Evolutionary conservation across 2,888 invertebrate species (phyloP).

Genomic region (Zootermopsis nevadensis): DNA sequence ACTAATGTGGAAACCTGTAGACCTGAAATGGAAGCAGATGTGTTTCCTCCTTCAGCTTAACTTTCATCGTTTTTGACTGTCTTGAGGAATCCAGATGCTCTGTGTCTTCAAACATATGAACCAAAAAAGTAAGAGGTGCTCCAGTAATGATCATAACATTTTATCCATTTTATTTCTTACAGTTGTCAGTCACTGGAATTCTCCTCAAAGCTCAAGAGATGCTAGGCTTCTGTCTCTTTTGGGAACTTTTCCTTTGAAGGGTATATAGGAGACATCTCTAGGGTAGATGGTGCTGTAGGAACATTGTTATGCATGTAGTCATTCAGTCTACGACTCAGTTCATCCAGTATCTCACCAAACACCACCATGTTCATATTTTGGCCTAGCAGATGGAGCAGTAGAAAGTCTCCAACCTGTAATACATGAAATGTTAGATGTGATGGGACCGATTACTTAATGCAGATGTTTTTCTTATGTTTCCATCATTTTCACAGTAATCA

Average conservation of each 20-base stretch:
- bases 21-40: no score
- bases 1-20: no score
- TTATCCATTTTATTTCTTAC: no score
- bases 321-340: constrained; percentile 69
- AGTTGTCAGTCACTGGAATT: not conserved
- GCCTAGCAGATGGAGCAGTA: constrained; percentile 83
- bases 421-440: not conserved
- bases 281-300: constrained; percentile 87
- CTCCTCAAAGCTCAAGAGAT: not conserved
- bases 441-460: no score
- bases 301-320: constrained; percentile 71
- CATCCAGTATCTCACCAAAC: constrained; percentile 83
- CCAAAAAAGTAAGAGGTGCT: no score
- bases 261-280: constrained; percentile 89
- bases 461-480: no score
- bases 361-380: constrained; percentile 88
- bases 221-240: constrained; percentile 86
- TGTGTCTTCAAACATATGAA: no score
- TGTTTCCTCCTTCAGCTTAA: no score
- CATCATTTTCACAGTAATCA: no score
- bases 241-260: constrained; percentile 79
- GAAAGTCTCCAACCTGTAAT: constrained; percentile 84
- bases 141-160: no score
- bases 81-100: no score
- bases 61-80: no score